Evolutionary conservation across 2,888 invertebrate genomes (phyloP), one percentile per base, ranked within the genome.

Genomic region (Nomada goodeniana): DNA sequence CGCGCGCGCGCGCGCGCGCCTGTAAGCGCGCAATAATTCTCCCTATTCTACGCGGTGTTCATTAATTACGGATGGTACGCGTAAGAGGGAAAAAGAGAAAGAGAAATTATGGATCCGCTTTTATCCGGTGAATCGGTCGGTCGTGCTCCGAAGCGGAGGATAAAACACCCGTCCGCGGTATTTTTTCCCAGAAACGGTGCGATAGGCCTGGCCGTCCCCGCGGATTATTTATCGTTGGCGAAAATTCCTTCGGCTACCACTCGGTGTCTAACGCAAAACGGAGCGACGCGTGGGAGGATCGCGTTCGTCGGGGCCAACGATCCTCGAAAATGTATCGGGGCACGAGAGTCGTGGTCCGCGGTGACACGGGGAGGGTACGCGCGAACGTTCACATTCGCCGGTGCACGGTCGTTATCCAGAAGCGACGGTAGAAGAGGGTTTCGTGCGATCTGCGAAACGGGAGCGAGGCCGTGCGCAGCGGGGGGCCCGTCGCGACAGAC

Each of bases 41-140:
- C 89, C 85, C 88, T 89, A 91, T 91, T 91, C 89, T 91, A 88
- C 87, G 82, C 85, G 89, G 85, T 89, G 91, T 90, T 90, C 91
- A 90, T 91, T 91, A 91, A 91, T 91, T 91, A 88, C 90, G 57
- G 23, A 64, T 59, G 73, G 81, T 76, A 44, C 79, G 76, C 67
- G 80, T 85, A 84, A 80, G 73, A 83, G 82, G 79, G 81, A 85
- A 88, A 87, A 87, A 87, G 86, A 85, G 85, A 86, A 83, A 89
- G 89, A 91, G 89, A 76, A 91, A 91, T 91, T 91, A 90, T 90
- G 91, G 89, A 90, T 89, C 84, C 85, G 80, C 88, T 87, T 90
- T 91, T 91, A 90, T 90, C 85, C 91, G 86, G 86, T 85, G 86
- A 86, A 90, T 90, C 85, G 89, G 83, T 60, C 76, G 65, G 50